A percentile compares a stretch with the other conserved stretches of the same genome.
These are phyloP conservation scores for Camponotus fellah DNA, from an alignment of 2,888 invertebrate species.

Conservation along the genomic window DNA sequence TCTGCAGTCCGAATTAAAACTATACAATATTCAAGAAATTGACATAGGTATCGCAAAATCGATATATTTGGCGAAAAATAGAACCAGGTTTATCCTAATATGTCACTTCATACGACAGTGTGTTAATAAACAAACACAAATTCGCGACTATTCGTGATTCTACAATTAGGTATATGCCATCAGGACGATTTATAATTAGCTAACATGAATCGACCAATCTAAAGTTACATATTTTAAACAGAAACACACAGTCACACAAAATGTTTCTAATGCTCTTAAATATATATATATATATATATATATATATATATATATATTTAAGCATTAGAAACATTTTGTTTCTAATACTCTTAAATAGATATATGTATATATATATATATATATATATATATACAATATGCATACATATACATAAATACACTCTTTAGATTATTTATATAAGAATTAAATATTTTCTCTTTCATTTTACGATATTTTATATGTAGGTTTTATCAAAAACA, in stretches of 20 bases:
- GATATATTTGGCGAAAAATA: conserved; percentile 45
- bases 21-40: conserved; percentile 68
- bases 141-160: not conserved
- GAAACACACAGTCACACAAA: not conserved
- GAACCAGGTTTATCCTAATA: conserved; percentile 1
- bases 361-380: not conserved
- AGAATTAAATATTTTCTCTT: too few relatives aligned
- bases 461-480: too few relatives aligned
- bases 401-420: not conserved
- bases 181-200: conserved; percentile 3
- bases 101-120: not conserved
- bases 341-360: too few relatives aligned
- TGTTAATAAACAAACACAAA: conserved; percentile 1
- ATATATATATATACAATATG: not conserved
- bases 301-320: too few relatives aligned
- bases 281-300: too few relatives aligned
- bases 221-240: not conserved
- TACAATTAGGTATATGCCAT: not conserved
- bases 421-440: too few relatives aligned
- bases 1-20: conserved; percentile 63
- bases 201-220: not conserved
- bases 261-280: not conserved
- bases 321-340: too few relatives aligned
- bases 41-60: conserved; percentile 62
- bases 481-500: too few relatives aligned